Conservation (phyloP, 1,140 invertebrate species). For the Fragariocoptes setiger region DNA sequence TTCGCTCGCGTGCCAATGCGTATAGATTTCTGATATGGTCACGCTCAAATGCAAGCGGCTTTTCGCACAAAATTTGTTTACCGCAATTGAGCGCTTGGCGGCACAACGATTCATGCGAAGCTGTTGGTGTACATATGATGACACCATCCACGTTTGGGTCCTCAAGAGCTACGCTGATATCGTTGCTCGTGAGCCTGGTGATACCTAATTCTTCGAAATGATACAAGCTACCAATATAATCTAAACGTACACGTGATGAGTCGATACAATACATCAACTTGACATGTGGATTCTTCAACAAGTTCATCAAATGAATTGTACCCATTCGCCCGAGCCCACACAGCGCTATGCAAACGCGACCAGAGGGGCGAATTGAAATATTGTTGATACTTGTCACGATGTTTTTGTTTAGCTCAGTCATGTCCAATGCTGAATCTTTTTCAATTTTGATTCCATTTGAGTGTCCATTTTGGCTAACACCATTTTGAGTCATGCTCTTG, state of each 20-base stretch:
- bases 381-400: no score
- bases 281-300: conserved; percentile 22
- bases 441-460: no score
- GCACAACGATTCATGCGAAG: conserved; percentile 27
- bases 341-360: conserved; percentile 19
- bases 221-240: conserved; percentile 21
- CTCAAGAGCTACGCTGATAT: conserved; percentile 21
- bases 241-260: conserved; percentile 19
- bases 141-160: conserved; percentile 25
- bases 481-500: no score
- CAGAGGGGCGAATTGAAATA: no score
- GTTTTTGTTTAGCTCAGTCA: no score
- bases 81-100: conserved; percentile 23
- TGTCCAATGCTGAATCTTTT: no score
- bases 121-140: conserved; percentile 26
- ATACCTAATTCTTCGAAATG: conserved; percentile 18
- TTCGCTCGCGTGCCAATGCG: conserved; percentile 22
- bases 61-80: conserved; percentile 32
- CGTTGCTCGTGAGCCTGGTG: conserved; percentile 21
- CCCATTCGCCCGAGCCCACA: conserved; percentile 28
- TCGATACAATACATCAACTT: conserved; percentile 28
- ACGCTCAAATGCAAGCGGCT: conserved; percentile 28
- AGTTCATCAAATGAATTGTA: conserved; percentile 26
- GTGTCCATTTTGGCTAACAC: no score
- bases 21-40: conserved; percentile 25